Evolutionary conservation across 2,888 invertebrate species (phyloP), one percentile per base, ranked within the genome.

Genomic region (Rhabditophanes sp.): DNA sequence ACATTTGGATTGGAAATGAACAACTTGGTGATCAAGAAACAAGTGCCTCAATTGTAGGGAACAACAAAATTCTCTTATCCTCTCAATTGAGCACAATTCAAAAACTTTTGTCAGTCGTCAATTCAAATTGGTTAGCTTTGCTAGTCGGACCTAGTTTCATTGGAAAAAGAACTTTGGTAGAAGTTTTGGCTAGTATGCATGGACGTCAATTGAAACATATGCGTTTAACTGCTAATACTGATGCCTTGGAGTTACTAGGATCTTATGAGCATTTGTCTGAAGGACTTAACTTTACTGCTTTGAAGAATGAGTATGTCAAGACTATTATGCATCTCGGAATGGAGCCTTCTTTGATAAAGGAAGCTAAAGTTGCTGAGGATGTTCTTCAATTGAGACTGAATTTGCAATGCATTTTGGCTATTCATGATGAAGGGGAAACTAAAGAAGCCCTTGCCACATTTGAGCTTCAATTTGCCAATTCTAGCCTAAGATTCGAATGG

Each of bases 241-340:
- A 90, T 62, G 83, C 87, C 0, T 81, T 80, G 1, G 88, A 90
- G 65, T 76, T 90, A 32, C 72, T 90, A 2, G 99, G 99, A 31
- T 85, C 88, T 43, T 99, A 90, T 68, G 96, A 99, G 72, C 96
- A 99, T 77, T n/a, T n/a, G n/a, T n/a, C n/a, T n/a, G n/a, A n/a
- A n/a, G n/a, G n/a, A n/a, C n/a, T n/a, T n/a, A n/a, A n/a, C n/a
- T n/a, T n/a, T n/a, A n/a, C n/a, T n/a, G n/a, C n/a, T n/a, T n/a
- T n/a, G n/a, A n/a, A n/a, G n/a, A n/a, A n/a, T n/a, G n/a, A n/a
- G n/a, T n/a, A n/a, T n/a, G n/a, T n/a, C n/a, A n/a, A n/a, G n/a
- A n/a, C n/a, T n/a, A n/a, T n/a, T n/a, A n/a, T n/a, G n/a, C n/a
- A n/a, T n/a, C 3, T 3, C 22, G n/a, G n/a, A n/a, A n/a, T n/a